These are phyloP conservation scores for Phthorimaea operculella DNA, from an alignment of 1,140 invertebrate genomes.

Conservation along the genomic window DNA sequence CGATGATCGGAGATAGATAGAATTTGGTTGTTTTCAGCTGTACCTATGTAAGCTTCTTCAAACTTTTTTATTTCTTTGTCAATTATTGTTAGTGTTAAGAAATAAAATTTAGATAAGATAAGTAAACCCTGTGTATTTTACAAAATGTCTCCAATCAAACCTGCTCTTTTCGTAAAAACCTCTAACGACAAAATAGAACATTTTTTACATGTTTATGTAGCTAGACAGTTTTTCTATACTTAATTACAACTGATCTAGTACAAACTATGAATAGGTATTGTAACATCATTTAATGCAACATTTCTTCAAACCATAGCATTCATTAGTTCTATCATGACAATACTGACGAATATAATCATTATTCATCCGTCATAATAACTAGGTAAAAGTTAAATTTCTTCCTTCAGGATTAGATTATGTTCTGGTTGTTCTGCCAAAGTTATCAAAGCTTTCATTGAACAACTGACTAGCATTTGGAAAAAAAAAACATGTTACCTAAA, in stretches of 20 bases:
- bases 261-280: constrained; percentile 13
- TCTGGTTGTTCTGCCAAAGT: too few species aligned
- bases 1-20: constrained; percentile 38
- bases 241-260: constrained; percentile 28
- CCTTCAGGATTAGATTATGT: too few species aligned
- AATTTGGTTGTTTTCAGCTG: constrained; percentile 43
- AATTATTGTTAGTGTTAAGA: constrained; percentile 21
- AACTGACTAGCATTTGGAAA: too few species aligned
- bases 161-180: too few species aligned
- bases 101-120: background rate
- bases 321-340: too few species aligned
- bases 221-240: background rate
- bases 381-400: too few species aligned
- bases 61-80: constrained; percentile 28
- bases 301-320: too few species aligned
- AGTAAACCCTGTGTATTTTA: background rate
- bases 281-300: too few species aligned
- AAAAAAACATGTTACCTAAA: background rate
- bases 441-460: too few species aligned
- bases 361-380: background rate
- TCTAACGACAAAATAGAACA: too few species aligned
- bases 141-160: background rate
- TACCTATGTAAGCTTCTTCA: constrained; percentile 42
- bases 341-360: background rate
- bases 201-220: background rate